A percentile compares a stretch with the other conserved stretches of the same genome.
Conservation (phyloP, 2,113 vertebrate species). For the Cyanistes caeruleus region DNA sequence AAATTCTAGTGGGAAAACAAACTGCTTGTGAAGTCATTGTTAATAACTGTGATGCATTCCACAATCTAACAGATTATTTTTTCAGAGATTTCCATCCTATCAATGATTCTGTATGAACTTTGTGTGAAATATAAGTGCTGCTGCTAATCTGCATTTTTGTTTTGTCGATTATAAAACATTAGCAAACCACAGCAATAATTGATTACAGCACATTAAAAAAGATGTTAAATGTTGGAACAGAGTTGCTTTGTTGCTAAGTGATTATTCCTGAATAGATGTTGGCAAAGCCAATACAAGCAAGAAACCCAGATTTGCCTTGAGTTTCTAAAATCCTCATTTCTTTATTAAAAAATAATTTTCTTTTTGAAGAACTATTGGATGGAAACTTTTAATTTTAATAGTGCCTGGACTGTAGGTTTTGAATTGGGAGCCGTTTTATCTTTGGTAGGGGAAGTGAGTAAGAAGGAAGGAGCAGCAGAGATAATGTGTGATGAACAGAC, state of each 20-base stretch:
- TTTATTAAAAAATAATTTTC: background rate
- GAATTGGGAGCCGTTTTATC: background rate
- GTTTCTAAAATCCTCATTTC: background rate
- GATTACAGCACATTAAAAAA: background rate
- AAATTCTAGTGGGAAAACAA: background rate
- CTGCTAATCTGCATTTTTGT: background rate
- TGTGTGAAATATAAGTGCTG: background rate
- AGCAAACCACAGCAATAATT: background rate
- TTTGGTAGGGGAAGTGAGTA: background rate
- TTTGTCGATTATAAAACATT: background rate
- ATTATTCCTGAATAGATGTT: background rate
- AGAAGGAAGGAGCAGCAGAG: background rate
- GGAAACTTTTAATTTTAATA: background rate
- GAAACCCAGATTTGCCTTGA: background rate
- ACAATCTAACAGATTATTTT: background rate
- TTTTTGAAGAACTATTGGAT: background rate
- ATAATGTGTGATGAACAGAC: background rate
- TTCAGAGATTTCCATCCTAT: background rate
- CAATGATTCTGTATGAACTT: background rate
- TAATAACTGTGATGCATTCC: background rate
- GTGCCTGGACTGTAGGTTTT: background rate
- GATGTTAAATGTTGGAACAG: rapidly evolving
- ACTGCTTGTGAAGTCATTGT: background rate
- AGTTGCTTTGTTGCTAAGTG: background rate
- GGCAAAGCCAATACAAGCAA: background rate